phyloP scores from a whole-genome alignment of 2,113 vertebrate genomes.

The Mandrillus leucophaeus region DNA sequence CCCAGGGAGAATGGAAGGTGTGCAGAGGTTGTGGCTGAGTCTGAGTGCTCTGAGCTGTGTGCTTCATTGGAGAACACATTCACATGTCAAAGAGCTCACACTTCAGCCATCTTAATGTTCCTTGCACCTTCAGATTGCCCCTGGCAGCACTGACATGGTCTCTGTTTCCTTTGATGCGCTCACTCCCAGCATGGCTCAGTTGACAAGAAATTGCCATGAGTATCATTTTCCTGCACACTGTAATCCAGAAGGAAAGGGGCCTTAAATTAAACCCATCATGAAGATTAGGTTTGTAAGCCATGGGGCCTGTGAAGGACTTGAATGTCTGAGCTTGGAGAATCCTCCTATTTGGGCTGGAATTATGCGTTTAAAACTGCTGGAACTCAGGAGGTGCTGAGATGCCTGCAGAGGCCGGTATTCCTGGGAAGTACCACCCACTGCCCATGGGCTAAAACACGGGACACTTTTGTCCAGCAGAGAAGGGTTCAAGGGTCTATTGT shows the following conservation, averaged over 20 bases:
- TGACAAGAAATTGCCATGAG: background rate
- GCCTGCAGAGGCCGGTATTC: background rate
- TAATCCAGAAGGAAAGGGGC: background rate
- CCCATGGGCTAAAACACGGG: background rate
- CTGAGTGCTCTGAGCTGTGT: background rate
- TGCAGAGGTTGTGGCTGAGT: background rate
- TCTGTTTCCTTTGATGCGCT: background rate
- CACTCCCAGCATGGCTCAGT: background rate
- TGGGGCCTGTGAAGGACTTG: background rate
- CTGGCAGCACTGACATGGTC: background rate
- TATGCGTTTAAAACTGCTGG: background rate
- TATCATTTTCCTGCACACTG: background rate
- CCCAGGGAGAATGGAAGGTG: accelerated
- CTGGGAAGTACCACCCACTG: accelerated
- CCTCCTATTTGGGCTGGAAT: background rate
- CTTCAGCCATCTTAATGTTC: background rate
- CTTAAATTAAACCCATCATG: background rate
- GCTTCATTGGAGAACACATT: background rate
- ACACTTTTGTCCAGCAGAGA: background rate
- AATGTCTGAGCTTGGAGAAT: background rate
- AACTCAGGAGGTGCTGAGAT: background rate
- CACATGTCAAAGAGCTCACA: background rate
- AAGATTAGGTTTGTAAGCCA: slow-evolving; percentile 1
- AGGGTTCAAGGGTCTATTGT: background rate
- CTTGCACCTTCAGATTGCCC: background rate